phyloP scores from a whole-genome alignment of 1,140 invertebrate genomes.

The Drosophila punjabiensis region DNA sequence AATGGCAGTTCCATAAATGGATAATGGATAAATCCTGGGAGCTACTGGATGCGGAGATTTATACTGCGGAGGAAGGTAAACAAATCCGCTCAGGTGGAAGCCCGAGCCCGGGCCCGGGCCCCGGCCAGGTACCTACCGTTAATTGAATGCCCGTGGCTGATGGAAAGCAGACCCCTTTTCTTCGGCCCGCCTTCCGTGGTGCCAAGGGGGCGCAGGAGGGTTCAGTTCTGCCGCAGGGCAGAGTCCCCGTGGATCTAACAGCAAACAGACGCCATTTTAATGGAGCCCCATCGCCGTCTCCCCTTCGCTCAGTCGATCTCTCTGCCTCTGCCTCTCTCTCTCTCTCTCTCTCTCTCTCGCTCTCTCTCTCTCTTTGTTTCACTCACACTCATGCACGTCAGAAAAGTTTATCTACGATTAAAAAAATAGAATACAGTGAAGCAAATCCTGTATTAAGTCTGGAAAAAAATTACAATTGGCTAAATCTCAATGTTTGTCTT shows the following conservation, averaged over 20 bases:
- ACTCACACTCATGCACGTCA: constrained; percentile 2
- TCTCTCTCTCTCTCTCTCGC: not conserved
- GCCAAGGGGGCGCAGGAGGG: not conserved
- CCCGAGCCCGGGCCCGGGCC: constrained; percentile 11
- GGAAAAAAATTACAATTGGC: too few relatives aligned
- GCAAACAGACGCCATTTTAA: constrained; percentile 70
- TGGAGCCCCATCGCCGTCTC: constrained; percentile 6
- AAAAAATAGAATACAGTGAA: too few relatives aligned
- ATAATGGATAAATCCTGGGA: constrained; percentile 62
- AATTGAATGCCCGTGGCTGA: constrained; percentile 75
- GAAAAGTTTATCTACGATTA: not conserved
- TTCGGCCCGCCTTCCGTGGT: constrained; percentile 16
- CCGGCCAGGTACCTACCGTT: constrained; percentile 49
- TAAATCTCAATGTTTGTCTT: too few relatives aligned
- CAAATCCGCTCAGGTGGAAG: constrained; percentile 48
- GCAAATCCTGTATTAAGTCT: too few relatives aligned
- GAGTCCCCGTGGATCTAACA: constrained; percentile 33
- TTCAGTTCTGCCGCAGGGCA: not conserved
- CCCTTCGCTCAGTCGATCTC: not conserved
- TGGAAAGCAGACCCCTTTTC: constrained; percentile 65
- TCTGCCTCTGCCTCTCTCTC: not conserved
- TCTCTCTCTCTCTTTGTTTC: not conserved
- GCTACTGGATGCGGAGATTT: constrained; percentile 73
- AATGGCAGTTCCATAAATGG: constrained; percentile 29
- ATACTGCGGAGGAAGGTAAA: constrained; percentile 62